A percentile compares a stretch with the other conserved stretches of the same genome.
Conservation (phyloP, 2,113 vertebrate species). For the Arizona elegans region DNA sequence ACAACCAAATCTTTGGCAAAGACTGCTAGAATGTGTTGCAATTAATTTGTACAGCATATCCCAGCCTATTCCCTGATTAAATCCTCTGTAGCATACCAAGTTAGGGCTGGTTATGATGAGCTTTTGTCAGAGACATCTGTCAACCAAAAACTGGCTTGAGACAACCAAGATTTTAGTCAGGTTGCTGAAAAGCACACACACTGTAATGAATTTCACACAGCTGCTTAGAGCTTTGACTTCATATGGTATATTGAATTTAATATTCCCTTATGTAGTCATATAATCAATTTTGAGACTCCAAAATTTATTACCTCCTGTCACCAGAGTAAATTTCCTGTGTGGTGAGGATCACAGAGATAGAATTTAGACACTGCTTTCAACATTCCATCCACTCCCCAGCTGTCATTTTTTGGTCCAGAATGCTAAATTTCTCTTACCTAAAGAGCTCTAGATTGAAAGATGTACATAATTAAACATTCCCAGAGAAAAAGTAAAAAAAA, state of each 20-base stretch:
- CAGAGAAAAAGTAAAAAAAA: background rate
- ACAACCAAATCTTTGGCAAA: background rate
- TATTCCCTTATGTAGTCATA: slow-evolving; percentile 5
- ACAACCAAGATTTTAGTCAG: background rate
- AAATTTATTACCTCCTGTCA: slow-evolving; percentile 4
- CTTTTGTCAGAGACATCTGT: background rate
- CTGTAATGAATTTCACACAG: background rate
- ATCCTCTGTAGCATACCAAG: background rate
- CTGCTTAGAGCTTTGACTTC: background rate
- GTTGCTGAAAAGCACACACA: background rate
- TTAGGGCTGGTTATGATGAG: fast-evolving
- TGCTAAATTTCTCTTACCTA: background rate
- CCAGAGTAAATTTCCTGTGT: slow-evolving; percentile 9
- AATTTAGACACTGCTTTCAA: background rate
- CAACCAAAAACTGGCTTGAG: background rate
- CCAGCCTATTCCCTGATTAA: background rate
- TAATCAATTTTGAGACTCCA: slow-evolving; percentile 20
- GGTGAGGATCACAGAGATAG: background rate
- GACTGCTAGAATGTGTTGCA: background rate
- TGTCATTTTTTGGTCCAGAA: background rate
- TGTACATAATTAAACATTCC: background rate
- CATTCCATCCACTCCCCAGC: background rate
- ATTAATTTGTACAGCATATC: background rate
- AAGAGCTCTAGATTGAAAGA: background rate
- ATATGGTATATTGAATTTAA: background rate